These are phyloP conservation scores for Etheostoma nigrum DNA, from an alignment of 2,797 vertebrate genomes.

Conservation along the genomic window DNA sequence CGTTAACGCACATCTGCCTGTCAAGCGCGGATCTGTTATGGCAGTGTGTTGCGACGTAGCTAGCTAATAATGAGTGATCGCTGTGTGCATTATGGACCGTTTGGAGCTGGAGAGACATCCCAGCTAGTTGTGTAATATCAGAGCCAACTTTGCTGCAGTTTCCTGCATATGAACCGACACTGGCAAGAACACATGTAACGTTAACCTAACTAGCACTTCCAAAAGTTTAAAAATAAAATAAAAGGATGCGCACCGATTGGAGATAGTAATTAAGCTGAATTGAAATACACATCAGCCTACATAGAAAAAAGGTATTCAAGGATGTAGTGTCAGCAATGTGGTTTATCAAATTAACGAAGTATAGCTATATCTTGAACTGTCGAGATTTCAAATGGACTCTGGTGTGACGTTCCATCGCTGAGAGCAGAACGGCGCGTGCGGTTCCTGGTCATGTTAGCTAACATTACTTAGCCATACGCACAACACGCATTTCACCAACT, in stretches of 20 bases:
- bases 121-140: accelerated
- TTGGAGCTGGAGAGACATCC: not conserved
- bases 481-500: not conserved
- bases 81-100: no score
- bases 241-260: accelerated
- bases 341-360: accelerated
- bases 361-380: not conserved
- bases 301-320: accelerated
- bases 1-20: not conserved
- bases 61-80: not conserved
- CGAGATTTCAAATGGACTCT: not conserved
- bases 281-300: accelerated
- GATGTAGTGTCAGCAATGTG: accelerated
- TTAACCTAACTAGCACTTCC: constrained; percentile 9
- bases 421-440: constrained; percentile 18
- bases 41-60: no score
- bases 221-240: not conserved
- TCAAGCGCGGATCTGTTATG: no score
- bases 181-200: not conserved
- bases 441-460: constrained; percentile 47
- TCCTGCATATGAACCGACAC: not conserved
- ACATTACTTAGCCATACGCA: constrained; percentile 19
- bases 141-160: not conserved
- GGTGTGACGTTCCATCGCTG: constrained; percentile 32
- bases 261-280: not conserved